Conservation (phyloP, 2,113 vertebrate genomes). For the Jaculus jaculus region DNA sequence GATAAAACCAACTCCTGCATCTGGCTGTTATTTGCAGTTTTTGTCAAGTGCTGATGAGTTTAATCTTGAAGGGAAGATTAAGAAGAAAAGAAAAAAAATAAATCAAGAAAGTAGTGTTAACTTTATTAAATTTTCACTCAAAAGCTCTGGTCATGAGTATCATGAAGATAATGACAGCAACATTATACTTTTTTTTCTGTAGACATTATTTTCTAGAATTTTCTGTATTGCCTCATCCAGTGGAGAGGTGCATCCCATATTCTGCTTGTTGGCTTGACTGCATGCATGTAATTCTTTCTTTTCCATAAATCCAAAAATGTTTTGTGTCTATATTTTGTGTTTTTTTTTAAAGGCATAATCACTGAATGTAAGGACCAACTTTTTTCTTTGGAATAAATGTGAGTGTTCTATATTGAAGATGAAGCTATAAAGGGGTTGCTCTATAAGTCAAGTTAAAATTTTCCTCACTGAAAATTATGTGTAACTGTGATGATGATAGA, state of each 20-base stretch:
- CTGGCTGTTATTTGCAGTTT: conserved; percentile 92
- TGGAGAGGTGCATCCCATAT: background rate
- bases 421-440: background rate
- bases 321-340: background rate
- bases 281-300: background rate
- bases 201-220: conserved; percentile 56
- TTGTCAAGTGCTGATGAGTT: conserved; percentile 92
- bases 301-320: background rate
- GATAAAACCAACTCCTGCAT: conserved; percentile 90
- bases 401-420: background rate
- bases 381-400: background rate
- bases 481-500: background rate
- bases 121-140: conserved; percentile 90
- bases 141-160: conserved; percentile 80
- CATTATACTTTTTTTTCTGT: conserved; percentile 72
- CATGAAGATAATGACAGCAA: conserved; percentile 79
- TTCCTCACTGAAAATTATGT: background rate
- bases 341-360: background rate
- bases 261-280: background rate
- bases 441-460: background rate
- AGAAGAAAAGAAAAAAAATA: conserved; percentile 88
- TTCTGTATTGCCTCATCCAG: conserved; percentile 41
- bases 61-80: conserved; percentile 90
- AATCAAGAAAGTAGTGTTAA: conserved; percentile 88
- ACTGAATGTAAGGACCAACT: background rate